These are phyloP conservation scores for Cyclophora punctaria DNA, from an alignment of 2,888 invertebrate genomes.

Conservation along the genomic window DNA sequence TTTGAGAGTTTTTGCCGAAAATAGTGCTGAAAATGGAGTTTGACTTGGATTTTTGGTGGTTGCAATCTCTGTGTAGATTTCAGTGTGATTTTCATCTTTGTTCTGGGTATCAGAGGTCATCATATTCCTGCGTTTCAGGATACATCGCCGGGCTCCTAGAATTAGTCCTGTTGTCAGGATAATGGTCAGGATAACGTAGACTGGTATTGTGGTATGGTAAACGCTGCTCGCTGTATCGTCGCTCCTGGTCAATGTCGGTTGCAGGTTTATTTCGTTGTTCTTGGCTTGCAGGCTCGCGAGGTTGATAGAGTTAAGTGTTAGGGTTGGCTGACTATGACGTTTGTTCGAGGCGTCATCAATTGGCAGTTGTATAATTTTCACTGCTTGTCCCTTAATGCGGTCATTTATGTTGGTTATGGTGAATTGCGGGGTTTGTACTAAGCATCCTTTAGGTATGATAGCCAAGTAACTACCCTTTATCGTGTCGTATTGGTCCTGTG, in stretches of 20 bases:
- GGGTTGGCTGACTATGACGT: neutral
- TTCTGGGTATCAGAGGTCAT: neutral
- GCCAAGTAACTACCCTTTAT: conserved; percentile 5
- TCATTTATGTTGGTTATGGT: conserved; percentile 2
- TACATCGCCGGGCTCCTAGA: no score
- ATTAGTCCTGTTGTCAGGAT: neutral
- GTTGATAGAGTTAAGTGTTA: neutral
- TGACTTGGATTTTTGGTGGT: neutral
- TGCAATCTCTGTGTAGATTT: neutral
- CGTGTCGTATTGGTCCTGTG: conserved; percentile 7
- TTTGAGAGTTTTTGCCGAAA: conserved; percentile 7
- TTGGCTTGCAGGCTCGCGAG: neutral
- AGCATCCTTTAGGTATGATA: neutral
- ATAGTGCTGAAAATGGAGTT: conserved; percentile 8
- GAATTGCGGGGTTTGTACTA: neutral
- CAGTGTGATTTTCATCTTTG: neutral
- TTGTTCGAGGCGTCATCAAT: neutral
- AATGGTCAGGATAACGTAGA: neutral
- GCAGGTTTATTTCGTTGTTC: neutral
- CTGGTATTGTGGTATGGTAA: no score
- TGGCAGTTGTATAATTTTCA: conserved; percentile 1
- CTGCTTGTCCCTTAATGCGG: conserved; percentile 1
- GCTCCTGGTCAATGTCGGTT: neutral
- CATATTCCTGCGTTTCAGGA: neutral
- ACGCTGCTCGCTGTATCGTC: neutral